Evolutionary conservation across 2,888 invertebrate species (phyloP).

Genomic region (Lampropteryx suffumata): DNA sequence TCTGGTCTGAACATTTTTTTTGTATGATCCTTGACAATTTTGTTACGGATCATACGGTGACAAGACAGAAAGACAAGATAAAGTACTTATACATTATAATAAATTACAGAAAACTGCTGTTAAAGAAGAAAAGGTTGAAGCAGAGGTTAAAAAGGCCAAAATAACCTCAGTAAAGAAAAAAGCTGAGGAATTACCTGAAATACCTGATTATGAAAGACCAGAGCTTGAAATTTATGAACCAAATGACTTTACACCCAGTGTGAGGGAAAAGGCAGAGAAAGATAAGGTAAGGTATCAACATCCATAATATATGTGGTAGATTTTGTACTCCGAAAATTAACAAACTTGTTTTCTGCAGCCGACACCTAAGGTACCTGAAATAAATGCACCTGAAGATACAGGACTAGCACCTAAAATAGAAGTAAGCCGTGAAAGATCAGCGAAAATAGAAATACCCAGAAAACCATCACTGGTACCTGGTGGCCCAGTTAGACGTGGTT

Average conservation of each 20-base stretch:
- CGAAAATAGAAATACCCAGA: slow-evolving; percentile 84
- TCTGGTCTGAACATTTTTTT: too few relatives aligned
- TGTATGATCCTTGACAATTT: too few relatives aligned
- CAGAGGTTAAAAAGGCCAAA: slow-evolving; percentile 76
- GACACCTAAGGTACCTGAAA: slow-evolving; percentile 84
- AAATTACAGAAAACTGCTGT: slow-evolving; percentile 75
- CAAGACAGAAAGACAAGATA: too few relatives aligned
- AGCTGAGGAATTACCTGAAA: slow-evolving; percentile 84
- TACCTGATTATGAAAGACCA: slow-evolving; percentile 89
- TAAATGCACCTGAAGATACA: slow-evolving; percentile 84
- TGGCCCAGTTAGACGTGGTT: slow-evolving; percentile 85
- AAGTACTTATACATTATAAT: background rate
- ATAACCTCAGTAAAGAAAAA: slow-evolving; percentile 76
- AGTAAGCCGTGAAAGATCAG: slow-evolving; percentile 91
- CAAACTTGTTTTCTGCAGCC: slow-evolving; percentile 39
- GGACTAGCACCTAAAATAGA: slow-evolving; percentile 91
- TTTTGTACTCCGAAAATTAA: background rate
- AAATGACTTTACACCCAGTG: slow-evolving; percentile 76
- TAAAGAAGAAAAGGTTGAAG: slow-evolving; percentile 73
- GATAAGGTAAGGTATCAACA: slow-evolving; percentile 43
- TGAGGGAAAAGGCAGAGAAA: slow-evolving; percentile 75
- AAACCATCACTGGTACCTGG: slow-evolving; percentile 89
- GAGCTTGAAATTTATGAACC: slow-evolving; percentile 87
- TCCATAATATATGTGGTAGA: background rate
- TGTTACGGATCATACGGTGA: too few relatives aligned